A percentile compares a stretch with the other conserved stretches of the same genome.
These are phyloP conservation scores for Ibycter americanus DNA, from an alignment of 2,797 vertebrate genomes.

Conservation along the genomic window DNA sequence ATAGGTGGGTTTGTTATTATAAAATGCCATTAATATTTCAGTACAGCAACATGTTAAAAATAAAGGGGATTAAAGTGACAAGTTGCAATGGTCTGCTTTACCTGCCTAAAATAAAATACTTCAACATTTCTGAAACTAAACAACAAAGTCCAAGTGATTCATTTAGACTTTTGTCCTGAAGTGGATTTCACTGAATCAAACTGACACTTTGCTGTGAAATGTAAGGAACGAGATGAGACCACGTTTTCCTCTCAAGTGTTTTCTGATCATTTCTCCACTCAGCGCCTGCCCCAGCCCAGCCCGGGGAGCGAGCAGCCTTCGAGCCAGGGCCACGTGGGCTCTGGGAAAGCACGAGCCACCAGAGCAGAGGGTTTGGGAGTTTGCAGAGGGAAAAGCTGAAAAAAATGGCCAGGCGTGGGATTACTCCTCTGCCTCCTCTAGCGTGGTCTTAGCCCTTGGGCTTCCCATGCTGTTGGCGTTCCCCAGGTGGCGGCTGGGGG, in stretches of 20 bases:
- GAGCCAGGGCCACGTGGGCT: not conserved
- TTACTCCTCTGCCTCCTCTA: not conserved
- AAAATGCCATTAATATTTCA: not conserved
- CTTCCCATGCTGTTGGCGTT: fast-evolving
- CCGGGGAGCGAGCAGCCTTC: not conserved
- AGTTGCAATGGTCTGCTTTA: not conserved
- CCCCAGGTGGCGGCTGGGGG: not conserved
- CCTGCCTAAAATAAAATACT: not conserved
- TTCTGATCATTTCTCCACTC: not conserved
- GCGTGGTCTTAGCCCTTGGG: not conserved
- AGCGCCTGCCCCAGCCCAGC: not conserved
- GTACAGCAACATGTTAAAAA: not conserved
- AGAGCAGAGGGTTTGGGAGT: not conserved
- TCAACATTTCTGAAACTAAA: not conserved
- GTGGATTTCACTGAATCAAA: not conserved
- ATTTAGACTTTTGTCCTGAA: not conserved
- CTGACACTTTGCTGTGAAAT: not conserved
- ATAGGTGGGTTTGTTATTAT: not conserved
- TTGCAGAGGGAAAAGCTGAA: not conserved
- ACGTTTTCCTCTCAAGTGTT: not conserved
- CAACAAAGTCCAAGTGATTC: not conserved
- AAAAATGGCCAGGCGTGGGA: fast-evolving
- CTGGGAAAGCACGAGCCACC: not conserved
- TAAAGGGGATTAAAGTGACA: not conserved
- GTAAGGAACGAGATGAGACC: not conserved